Base-by-base conservation (phyloP, 2,888 invertebrate species). In the Xylocampa areola region DNA sequence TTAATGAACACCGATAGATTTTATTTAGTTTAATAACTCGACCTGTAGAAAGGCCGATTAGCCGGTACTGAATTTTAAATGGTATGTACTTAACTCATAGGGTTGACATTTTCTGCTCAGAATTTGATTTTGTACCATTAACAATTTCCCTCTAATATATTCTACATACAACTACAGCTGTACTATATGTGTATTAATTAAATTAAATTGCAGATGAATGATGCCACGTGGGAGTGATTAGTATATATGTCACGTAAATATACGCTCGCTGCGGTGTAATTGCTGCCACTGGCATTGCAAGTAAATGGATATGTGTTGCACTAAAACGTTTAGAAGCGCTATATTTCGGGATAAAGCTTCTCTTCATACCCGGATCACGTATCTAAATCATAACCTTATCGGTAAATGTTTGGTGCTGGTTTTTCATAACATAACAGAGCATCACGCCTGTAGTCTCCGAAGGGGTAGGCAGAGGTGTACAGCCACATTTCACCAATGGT, bases 361-460 rank as follows among this genome's bases (percentile, higher is more conserved):
- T 21, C 36, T 71, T 64, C 30, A 23, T 32, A 77, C 43, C 19
- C 73, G 2, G 45, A 63, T 68, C 79, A 76, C 80, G 76, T 69
- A 21, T 36, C 33, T 55, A 73, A 73, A 75, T 77, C 68, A 76
- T 79, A 78, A 70, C 62, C 48, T 55, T 43, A 41, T 44, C 27
- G 32, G 53, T 29, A 35, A 69, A 57, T 58, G 53, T 69, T 59
- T 65, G 52, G 48, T 47, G 35, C 41, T 41, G 39, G 55, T 62
- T 70, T n/a, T n/a, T n/a, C n/a, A n/a, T n/a, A n/a, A n/a, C n/a
- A n/a, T n/a, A n/a, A n/a, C n/a, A n/a, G n/a, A n/a, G n/a, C n/a
- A n/a, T n/a, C n/a, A n/a, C n/a, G n/a, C n/a, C n/a, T n/a, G n/a
- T n/a, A n/a, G n/a, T n/a, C n/a, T n/a, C n/a, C n/a, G n/a, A n/a